Evolutionary conservation across 2,888 invertebrate genomes (phyloP).

Genomic region (Mythimna loreyi): DNA sequence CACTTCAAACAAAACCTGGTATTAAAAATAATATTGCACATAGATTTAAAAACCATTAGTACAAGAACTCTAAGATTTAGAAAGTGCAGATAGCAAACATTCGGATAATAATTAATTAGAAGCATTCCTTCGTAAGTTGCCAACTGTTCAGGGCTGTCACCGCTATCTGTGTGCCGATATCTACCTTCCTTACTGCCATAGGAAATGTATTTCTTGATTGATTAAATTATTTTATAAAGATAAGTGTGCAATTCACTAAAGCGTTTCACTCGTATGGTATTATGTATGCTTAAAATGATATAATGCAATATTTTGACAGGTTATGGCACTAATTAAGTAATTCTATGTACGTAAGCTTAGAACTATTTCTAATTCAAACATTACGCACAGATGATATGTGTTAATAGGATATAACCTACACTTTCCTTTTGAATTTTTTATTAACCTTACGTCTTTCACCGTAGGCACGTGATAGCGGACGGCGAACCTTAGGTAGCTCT

Average conservation of each 20-base stretch:
- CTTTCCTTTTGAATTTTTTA: no score
- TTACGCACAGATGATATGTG: background rate
- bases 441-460: no score
- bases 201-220: constrained; percentile 17
- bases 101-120: constrained; percentile 62
- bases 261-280: no score
- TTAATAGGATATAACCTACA: no score
- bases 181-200: constrained; percentile 24
- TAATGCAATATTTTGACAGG: background rate
- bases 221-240: constrained; percentile 17
- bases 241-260: background rate
- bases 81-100: constrained; percentile 63
- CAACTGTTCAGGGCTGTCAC: constrained; percentile 44
- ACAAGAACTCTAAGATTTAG: constrained; percentile 56
- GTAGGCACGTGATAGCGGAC: no score
- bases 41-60: constrained; percentile 37
- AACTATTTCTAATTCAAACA: background rate
- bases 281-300: background rate
- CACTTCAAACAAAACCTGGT: constrained; percentile 1
- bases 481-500: no score
- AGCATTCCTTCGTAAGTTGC: constrained; percentile 58
- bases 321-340: background rate
- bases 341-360: background rate
- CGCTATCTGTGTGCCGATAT: constrained; percentile 31
- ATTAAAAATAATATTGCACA: background rate